Evolutionary conservation across 2,113 vertebrate genomes (phyloP).

Genomic region (Neotragus pygmaeus): DNA sequence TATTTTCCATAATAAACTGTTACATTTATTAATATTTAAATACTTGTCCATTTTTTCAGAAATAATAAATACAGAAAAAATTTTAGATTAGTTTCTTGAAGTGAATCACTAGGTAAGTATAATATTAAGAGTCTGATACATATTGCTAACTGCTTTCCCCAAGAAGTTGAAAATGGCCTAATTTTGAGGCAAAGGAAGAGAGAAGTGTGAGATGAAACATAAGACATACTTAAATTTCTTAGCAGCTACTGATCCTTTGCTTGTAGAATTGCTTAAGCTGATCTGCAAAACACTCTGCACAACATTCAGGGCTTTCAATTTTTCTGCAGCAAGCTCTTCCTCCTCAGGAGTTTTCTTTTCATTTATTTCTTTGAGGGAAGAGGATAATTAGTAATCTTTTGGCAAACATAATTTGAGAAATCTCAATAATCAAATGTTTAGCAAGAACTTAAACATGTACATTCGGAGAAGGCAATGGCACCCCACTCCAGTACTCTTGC

Average conservation of each 20-base stretch:
- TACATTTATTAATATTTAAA: constrained; percentile 1
- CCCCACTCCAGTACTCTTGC: too few relatives aligned
- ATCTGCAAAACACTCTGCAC: constrained; percentile 86
- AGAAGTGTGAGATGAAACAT: not conserved
- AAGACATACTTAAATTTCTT: constrained; percentile 90
- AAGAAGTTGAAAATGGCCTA: not conserved
- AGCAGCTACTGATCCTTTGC: constrained; percentile 74
- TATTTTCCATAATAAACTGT: not conserved
- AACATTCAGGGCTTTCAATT: constrained; percentile 89
- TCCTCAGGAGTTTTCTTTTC: constrained; percentile 65
- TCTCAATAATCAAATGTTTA: not conserved
- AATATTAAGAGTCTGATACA: not conserved
- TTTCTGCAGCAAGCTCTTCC: constrained; percentile 86
- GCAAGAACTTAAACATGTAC: not conserved
- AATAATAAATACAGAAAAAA: not conserved
- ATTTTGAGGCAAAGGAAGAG: constrained; percentile 4
- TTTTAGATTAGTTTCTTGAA: constrained; percentile 10
- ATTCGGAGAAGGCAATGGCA: too few relatives aligned
- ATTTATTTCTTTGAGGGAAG: constrained; percentile 61
- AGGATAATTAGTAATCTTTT: constrained; percentile 12
- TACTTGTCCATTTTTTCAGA: not conserved
- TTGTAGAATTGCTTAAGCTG: constrained; percentile 64
- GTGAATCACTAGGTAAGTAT: not conserved
- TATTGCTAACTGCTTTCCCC: not conserved
- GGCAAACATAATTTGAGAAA: not conserved